Conservation (phyloP, 1,140 invertebrate genomes). For the Neodiprion virginianus region DNA sequence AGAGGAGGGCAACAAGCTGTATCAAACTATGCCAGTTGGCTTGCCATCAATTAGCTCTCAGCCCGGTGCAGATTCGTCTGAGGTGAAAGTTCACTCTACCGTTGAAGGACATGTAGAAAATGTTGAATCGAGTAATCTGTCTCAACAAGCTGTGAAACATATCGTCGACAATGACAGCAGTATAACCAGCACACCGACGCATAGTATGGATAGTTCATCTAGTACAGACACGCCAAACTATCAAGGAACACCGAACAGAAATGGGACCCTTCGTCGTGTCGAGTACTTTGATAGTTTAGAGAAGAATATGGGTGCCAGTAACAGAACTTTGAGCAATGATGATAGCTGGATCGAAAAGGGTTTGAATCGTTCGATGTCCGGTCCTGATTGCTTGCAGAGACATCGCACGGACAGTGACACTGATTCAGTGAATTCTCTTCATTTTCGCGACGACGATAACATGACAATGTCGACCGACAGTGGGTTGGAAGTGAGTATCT, state of each 20-base stretch:
- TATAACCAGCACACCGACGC: slow-evolving; percentile 56
- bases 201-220: slow-evolving; percentile 55
- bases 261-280: slow-evolving; percentile 52
- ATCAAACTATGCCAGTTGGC: slow-evolving; percentile 76
- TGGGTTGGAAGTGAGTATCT: slow-evolving; percentile 52
- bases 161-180: slow-evolving; percentile 42
- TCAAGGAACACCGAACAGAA: slow-evolving; percentile 50
- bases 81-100: slow-evolving; percentile 41
- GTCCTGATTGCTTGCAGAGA: slow-evolving; percentile 71
- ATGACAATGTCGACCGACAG: slow-evolving; percentile 62
- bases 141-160: not conserved
- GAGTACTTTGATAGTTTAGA: slow-evolving; percentile 57
- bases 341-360: slow-evolving; percentile 63
- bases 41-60: slow-evolving; percentile 66
- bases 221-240: slow-evolving; percentile 56
- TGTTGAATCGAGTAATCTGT: not conserved
- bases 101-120: slow-evolving; percentile 3
- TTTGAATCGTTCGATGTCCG: slow-evolving; percentile 71
- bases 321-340: slow-evolving; percentile 55
- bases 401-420: slow-evolving; percentile 56
- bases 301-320: slow-evolving; percentile 56
- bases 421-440: slow-evolving; percentile 55
- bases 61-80: slow-evolving; percentile 49
- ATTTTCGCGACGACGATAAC: slow-evolving; percentile 59
- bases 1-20: slow-evolving; percentile 71